Evolutionary conservation across 2,113 vertebrate species (phyloP).

Genomic region (Tetrax tetrax): DNA sequence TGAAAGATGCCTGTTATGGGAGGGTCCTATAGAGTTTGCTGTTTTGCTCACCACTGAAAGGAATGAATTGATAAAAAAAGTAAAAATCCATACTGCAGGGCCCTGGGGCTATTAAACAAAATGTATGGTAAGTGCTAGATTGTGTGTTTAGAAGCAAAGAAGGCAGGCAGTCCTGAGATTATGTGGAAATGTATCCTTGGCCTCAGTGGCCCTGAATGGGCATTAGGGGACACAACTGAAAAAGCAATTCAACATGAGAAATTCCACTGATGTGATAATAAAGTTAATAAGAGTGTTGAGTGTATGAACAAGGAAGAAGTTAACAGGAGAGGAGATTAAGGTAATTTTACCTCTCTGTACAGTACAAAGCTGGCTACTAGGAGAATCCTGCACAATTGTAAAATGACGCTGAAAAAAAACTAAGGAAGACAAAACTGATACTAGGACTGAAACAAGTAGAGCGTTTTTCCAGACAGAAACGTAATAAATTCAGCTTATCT

Average conservation of each 20-base stretch:
- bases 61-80: neutral
- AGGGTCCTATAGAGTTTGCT: neutral
- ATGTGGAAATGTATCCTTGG: neutral
- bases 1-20: neutral
- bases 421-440: neutral
- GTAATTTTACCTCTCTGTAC: slow-evolving; percentile 8
- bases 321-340: neutral
- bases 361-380: neutral
- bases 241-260: slow-evolving; percentile 13
- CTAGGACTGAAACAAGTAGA: neutral
- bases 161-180: neutral
- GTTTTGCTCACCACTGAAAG: neutral
- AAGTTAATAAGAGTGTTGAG: slow-evolving; percentile 8
- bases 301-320: neutral
- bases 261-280: slow-evolving; percentile 4
- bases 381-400: neutral
- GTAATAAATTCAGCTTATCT: neutral
- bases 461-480: neutral
- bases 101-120: neutral
- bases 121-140: neutral
- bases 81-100: neutral
- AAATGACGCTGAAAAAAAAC: neutral
- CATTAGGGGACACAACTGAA: neutral
- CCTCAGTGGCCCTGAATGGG: neutral
- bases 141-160: neutral